These are phyloP conservation scores for Protaetia brevitarsis DNA, from an alignment of 1,140 invertebrate genomes.

Conservation along the genomic window DNA sequence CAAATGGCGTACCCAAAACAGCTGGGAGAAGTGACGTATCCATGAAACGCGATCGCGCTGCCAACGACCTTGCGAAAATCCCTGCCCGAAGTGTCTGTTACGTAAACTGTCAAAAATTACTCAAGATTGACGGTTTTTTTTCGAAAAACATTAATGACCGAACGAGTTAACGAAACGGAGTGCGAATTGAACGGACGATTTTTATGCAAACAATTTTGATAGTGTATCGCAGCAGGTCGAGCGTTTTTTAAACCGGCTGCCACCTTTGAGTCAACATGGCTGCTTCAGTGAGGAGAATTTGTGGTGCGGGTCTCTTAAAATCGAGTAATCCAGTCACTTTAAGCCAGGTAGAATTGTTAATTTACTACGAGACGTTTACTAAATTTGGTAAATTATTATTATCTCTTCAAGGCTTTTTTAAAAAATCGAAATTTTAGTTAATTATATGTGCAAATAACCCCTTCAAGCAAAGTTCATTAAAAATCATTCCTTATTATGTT, in stretches of 20 bases:
- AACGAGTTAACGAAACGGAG: not conserved
- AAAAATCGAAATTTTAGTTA: not conserved
- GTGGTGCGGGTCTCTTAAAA: conserved; percentile 72
- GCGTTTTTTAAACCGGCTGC: not conserved
- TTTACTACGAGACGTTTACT: not conserved
- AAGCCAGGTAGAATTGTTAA: conserved; percentile 51
- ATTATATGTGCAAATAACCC: not conserved
- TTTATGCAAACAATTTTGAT: not conserved
- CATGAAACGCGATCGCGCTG: conserved; percentile 9
- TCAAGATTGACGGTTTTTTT: not conserved
- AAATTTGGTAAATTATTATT: conserved; percentile 7
- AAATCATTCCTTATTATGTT: not conserved
- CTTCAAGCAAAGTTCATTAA: not conserved
- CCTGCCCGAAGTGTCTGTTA: not conserved
- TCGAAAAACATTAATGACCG: conserved; percentile 17
- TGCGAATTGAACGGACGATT: not conserved
- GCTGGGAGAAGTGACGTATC: conserved; percentile 38
- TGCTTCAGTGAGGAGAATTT: conserved; percentile 76
- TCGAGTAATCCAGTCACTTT: conserved; percentile 52
- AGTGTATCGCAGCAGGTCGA: not conserved
- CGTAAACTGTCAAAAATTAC: conserved; percentile 22
- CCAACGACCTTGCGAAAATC: not conserved
- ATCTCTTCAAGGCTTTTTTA: not conserved
- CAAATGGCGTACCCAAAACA: conserved; percentile 27
- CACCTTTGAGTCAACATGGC: conserved; percentile 63